These are phyloP conservation scores for Equus przewalskii DNA, from an alignment of 2,113 vertebrate genomes.

Conservation along the genomic window DNA sequence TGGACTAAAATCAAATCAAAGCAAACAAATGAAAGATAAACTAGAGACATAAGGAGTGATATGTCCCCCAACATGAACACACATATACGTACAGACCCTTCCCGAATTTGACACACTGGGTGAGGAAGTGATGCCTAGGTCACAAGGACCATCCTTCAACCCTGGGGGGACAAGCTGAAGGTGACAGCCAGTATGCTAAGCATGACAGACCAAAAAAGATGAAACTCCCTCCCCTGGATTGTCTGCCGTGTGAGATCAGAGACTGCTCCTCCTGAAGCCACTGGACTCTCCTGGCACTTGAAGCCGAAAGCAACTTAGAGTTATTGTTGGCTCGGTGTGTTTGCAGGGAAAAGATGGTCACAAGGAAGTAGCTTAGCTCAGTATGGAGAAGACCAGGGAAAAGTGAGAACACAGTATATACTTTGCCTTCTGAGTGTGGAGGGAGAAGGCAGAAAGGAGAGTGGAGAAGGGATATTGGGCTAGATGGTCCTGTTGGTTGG, in stretches of 20 bases:
- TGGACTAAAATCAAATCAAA: background rate
- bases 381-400: background rate
- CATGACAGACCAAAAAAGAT: background rate
- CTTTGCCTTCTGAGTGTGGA: background rate
- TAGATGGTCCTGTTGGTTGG: background rate
- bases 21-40: background rate
- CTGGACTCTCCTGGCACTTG: background rate
- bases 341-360: accelerated
- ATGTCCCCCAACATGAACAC: background rate
- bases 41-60: background rate
- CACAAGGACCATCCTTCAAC: background rate
- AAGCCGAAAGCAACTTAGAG: background rate
- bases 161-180: background rate
- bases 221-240: background rate
- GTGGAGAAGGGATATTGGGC: background rate
- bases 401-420: accelerated
- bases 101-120: background rate
- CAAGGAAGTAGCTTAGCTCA: background rate
- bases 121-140: background rate
- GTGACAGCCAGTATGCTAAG: background rate
- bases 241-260: background rate
- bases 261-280: background rate
- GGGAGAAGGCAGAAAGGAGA: background rate
- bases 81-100: background rate
- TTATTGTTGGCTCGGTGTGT: too few species aligned